Percentiles rank a stretch among this genome's conserved stretches.
phyloP scores from a whole-genome alignment of 2,113 vertebrate species.

The Anser cygnoides region DNA sequence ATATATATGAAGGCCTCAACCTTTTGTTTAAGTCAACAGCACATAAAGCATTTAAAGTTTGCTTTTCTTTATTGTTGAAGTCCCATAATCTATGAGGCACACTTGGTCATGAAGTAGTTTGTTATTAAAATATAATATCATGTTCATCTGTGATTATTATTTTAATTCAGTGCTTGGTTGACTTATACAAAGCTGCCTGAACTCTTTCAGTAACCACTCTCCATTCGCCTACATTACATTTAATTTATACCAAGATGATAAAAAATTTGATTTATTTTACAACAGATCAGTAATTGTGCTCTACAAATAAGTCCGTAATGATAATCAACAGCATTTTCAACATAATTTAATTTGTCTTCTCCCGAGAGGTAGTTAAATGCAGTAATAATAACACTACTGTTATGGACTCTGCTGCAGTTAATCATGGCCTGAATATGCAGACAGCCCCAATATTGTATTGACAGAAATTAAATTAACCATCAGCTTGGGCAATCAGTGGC shows the following conservation, averaged over 20 bases:
- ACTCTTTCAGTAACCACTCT: slow-evolving; percentile 72
- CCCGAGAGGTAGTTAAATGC: slow-evolving; percentile 89
- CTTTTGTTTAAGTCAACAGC: slow-evolving; percentile 50
- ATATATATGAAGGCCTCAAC: slow-evolving; percentile 37
- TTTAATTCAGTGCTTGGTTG: slow-evolving; percentile 73
- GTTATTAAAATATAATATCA: slow-evolving; percentile 78
- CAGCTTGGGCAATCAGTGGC: slow-evolving; percentile 86
- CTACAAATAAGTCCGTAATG: slow-evolving; percentile 90
- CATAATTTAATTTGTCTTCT: slow-evolving; percentile 92
- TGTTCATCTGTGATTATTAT: slow-evolving; percentile 71
- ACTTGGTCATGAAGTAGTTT: slow-evolving; percentile 71
- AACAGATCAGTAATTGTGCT: slow-evolving; percentile 91
- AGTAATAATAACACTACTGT: slow-evolving; percentile 86
- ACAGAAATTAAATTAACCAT: slow-evolving; percentile 92
- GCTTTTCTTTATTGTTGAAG: slow-evolving; percentile 50
- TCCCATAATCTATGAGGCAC: slow-evolving; percentile 62
- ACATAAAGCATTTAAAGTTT: slow-evolving; percentile 28
- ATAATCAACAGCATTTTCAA: slow-evolving; percentile 92
- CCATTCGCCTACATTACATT: slow-evolving; percentile 76
- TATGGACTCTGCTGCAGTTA: slow-evolving; percentile 87
- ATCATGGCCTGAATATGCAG: slow-evolving; percentile 88
- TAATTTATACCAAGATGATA: slow-evolving; percentile 87
- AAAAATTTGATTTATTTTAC: slow-evolving; percentile 92
- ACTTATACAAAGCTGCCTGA: slow-evolving; percentile 73
- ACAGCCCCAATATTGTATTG: slow-evolving; percentile 91